These are phyloP conservation scores for Cheilosia impressa DNA, from an alignment of 2,888 invertebrate species.

Conservation along the genomic window DNA sequence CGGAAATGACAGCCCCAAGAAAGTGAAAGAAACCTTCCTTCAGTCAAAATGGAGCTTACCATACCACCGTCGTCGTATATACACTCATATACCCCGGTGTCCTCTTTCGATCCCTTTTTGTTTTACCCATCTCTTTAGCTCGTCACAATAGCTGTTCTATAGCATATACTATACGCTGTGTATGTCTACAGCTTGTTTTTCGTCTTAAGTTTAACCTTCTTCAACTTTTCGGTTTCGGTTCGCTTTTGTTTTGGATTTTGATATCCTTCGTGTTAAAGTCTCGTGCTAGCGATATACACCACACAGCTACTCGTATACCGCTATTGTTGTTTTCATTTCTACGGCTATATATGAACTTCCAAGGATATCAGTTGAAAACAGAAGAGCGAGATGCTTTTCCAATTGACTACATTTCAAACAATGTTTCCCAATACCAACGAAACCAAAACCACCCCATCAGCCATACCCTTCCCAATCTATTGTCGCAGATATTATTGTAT, in stretches of 20 bases:
- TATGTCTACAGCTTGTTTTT: slow-evolving; percentile 57
- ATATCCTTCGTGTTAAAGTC: slow-evolving; percentile 63
- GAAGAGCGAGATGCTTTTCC: slow-evolving; percentile 58
- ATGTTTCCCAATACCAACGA: slow-evolving; percentile 40
- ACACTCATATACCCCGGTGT: background rate
- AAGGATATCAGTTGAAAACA: slow-evolving; percentile 50
- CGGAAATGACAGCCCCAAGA: slow-evolving; percentile 76
- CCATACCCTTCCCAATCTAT: slow-evolving; percentile 55
- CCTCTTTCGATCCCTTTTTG: slow-evolving; percentile 23
- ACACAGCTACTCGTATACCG: background rate
- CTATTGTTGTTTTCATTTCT: slow-evolving; percentile 25
- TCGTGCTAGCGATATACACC: background rate
- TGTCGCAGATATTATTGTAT: slow-evolving; percentile 40
- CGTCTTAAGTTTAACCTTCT: slow-evolving; percentile 73
- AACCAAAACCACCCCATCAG: slow-evolving; percentile 28
- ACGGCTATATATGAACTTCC: slow-evolving; percentile 17
- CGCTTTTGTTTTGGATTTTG: slow-evolving; percentile 65
- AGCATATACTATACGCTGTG: background rate
- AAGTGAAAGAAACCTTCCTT: slow-evolving; percentile 82
- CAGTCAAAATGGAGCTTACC: slow-evolving; percentile 64
- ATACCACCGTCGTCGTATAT: slow-evolving; percentile 3
- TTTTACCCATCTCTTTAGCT: slow-evolving; percentile 67
- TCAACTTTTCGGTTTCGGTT: slow-evolving; percentile 70
- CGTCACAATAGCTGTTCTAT: slow-evolving; percentile 35
- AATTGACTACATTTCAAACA: slow-evolving; percentile 64